Evolutionary conservation across 2,113 vertebrate species (phyloP), one percentile per base, ranked within the genome.

Genomic region (Odontesthes bonariensis): DNA sequence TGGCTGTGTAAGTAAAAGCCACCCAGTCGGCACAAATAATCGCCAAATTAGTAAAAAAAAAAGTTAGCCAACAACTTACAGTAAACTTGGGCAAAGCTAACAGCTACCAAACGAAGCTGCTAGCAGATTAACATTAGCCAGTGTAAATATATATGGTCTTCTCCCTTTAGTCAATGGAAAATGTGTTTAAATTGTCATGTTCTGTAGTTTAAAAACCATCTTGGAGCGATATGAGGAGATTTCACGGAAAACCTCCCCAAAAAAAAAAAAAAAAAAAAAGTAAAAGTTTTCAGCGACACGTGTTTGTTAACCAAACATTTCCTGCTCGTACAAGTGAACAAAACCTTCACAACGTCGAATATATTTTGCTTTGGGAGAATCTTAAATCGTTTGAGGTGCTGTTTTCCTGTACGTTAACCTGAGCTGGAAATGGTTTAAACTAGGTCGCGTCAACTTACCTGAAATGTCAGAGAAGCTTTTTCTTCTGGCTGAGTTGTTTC

Each of bases 261-360:
- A 17, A 1, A 8, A 16, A 5, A 22, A 40, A 47, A 42, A 17
- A 40, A 47, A 42, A 17, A 1, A 8, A 16, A 5, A 22, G n/a
- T 10, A 20, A 69, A 84, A 86, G 56, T 78, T 81, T 74, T 27
- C 10, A n/a, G 10, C 5, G 60, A 77, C 85, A 89, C 85, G 85
- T 85, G 88, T 65, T 77, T 72, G 47, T 49, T 19, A 14, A 35
- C 10, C n/a, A 3, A 51, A 12, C 17, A 59, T 16, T 10, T 56
- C 27, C 31, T 57, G 5, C 4, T 38, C 33, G 5, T 20, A 14
- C n/a, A 22, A 33, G 5, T 11, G 14, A 22, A 1, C 1, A 2
- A n/a, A 19, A 5, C 19, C 56, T 42, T 12, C 13, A 52, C 12
- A 11, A 22, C 1, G 1, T 54, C 3, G 1, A 38, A 1, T 1